Evolutionary conservation across 2,888 invertebrate genomes (phyloP).

Genomic region (Apotomis turbidana): DNA sequence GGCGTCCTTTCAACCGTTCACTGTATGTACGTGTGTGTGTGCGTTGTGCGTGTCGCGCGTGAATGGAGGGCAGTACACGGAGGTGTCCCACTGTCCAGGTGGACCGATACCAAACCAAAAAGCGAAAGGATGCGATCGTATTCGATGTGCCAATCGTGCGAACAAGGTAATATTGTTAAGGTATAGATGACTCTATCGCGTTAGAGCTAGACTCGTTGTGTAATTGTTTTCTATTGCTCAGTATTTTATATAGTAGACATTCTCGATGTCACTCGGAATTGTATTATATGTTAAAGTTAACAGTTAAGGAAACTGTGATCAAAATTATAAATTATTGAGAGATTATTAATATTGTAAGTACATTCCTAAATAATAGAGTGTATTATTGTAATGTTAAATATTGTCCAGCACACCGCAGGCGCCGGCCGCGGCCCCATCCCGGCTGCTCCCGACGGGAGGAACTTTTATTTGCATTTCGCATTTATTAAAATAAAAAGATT

Average conservation of each 20-base stretch:
- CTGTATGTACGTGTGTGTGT: constrained; percentile 45
- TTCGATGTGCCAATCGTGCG: constrained; percentile 79
- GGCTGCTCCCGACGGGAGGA: constrained; percentile 44
- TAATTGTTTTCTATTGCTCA: constrained; percentile 82
- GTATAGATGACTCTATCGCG: constrained; percentile 75
- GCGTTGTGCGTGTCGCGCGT: constrained; percentile 40
- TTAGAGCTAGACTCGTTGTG: constrained; percentile 74
- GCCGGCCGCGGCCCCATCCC: constrained; percentile 2
- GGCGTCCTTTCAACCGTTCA: constrained; percentile 64
- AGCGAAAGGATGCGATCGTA: constrained; percentile 71
- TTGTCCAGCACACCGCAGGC: constrained; percentile 60
- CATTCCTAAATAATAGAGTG: constrained; percentile 80
- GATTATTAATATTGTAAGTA: constrained; percentile 82
- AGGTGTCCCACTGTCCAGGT: constrained; percentile 30
- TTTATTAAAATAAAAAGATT: constrained; percentile 60
- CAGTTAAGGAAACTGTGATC: constrained; percentile 83
- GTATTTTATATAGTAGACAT: constrained; percentile 79
- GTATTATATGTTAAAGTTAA: constrained; percentile 81
- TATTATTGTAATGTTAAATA: constrained; percentile 77
- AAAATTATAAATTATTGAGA: constrained; percentile 84
- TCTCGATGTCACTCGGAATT: constrained; percentile 74
- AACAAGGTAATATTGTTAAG: constrained; percentile 80
- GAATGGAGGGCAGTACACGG: constrained; percentile 1
- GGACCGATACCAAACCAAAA: constrained; percentile 78
- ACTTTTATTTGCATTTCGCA: constrained; percentile 69